Evolutionary conservation across 30 jellyfish, hydroid and myxozoan species (phyloP), one percentile per base, ranked within the genome.

Genomic region (Phacellophora camtschatica): DNA sequence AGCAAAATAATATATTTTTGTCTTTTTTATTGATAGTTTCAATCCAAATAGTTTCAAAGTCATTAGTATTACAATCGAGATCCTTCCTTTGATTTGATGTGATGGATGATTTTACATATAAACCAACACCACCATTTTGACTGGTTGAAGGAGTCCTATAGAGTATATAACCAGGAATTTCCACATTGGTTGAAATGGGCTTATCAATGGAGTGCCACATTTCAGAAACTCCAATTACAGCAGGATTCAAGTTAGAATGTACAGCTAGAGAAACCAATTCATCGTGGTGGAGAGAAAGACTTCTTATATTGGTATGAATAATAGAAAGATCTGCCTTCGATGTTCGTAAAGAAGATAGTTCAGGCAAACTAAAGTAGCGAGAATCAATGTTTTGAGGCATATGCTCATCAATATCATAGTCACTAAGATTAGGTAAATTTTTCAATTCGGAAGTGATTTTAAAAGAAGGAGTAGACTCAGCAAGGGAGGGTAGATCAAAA

Each of bases 51-150:
- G 66, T 48, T 57, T 72, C 61, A 54, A 54, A 49, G 39, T 72
- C 86, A 16, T 72, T 18, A 18, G 25, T 22, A 23, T 23, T 35
- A 39, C 56, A n/a, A 10, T 75, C 46, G 30, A 75, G 68, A 59
- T 59, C 72, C 59, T 19, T 78, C 42, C 90, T 41, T 13, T 59
- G 22, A 10, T 19, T 77, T 28, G 81, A 63, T 16, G 36, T 27
- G 30, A 74, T 27, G 23, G 74, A 42, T 32, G 61, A 16, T 66
- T 77, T 77, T 13, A 64, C 83, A 77, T 31, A 75, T 20, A 77
- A 43, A 10, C 90, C 83, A 20, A 61, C 61, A 59, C 82, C 81
- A 27, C 82, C 77, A 59, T 75, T 75, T 33, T 75, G 88, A 75
- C 68, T 75, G 28, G 8, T 33, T 30, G 56, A 56, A 20, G 19